Conservation (phyloP, 2,797 vertebrate species). For the Thamnophis elegans region DNA sequence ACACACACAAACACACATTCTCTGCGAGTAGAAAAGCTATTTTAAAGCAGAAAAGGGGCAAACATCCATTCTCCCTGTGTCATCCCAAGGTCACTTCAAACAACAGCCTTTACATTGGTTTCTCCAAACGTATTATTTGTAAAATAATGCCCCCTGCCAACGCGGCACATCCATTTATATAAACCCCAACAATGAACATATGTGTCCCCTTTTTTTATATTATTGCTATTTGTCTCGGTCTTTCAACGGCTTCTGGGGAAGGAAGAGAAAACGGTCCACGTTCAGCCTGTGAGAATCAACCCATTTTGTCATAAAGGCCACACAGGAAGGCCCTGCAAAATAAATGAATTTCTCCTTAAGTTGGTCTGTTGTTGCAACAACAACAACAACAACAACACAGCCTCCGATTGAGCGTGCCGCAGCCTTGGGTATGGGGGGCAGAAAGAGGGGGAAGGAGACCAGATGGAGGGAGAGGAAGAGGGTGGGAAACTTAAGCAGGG, state of each 20-base stretch:
- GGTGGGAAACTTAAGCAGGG: neutral
- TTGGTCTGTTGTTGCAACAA: constrained; percentile 22
- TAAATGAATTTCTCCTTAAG: constrained; percentile 26
- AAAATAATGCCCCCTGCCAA: constrained; percentile 47
- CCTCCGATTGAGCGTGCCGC: constrained; percentile 2
- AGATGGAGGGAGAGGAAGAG: neutral
- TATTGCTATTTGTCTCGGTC: neutral
- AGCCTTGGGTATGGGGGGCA: neutral
- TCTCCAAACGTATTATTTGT: constrained; percentile 28
- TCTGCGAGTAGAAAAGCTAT: constrained; percentile 51
- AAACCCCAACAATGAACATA: neutral
- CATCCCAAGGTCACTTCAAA: constrained; percentile 67
- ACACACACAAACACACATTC: constrained; percentile 16
- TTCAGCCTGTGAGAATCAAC: constrained; percentile 28
- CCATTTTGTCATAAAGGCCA: constrained; percentile 54
- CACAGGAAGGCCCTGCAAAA: constrained; percentile 24
- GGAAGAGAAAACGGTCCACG: too few species aligned
- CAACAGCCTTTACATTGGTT: constrained; percentile 38
- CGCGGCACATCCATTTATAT: neutral
- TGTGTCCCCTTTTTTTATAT: neutral
- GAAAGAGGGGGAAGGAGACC: neutral
- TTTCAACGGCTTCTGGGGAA: neutral
- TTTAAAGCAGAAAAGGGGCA: constrained; percentile 55
- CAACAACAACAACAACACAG: constrained; percentile 17
- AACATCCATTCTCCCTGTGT: constrained; percentile 36